Evolutionary conservation across 2,797 vertebrate species (phyloP).

Genomic region (Eidolon dupreanum): DNA sequence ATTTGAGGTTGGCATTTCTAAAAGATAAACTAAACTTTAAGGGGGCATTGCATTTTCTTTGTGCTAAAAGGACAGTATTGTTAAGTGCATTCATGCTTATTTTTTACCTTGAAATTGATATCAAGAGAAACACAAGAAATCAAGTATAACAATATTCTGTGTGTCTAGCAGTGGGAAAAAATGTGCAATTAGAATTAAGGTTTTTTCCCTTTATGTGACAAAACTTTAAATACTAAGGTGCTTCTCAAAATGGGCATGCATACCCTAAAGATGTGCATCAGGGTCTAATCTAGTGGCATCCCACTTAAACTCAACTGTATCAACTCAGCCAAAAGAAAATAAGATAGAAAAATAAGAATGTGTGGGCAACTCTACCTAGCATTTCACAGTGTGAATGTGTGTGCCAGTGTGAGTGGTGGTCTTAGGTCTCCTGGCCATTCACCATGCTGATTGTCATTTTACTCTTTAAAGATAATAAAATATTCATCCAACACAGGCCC

Average conservation of each 20-base stretch:
- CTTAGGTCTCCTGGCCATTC: background rate
- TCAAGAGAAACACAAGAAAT: background rate
- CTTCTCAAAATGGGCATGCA: background rate
- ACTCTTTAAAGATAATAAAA: background rate
- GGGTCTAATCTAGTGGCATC: background rate
- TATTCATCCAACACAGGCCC: background rate
- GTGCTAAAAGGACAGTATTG: background rate
- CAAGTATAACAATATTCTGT: background rate
- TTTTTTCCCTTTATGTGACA: background rate
- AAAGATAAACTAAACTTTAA: constrained; percentile 27
- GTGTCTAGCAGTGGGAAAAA: background rate
- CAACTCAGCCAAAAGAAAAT: background rate
- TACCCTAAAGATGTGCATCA: background rate
- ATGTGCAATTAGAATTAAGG: background rate
- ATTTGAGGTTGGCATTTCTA: constrained; percentile 12
- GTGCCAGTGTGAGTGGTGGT: background rate
- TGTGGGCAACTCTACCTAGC: background rate
- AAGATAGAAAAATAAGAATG: background rate
- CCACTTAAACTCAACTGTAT: background rate
- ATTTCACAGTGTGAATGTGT: background rate
- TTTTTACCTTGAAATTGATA: constrained; percentile 27
- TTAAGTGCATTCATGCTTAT: background rate
- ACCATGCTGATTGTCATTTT: background rate
- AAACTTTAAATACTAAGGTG: background rate
- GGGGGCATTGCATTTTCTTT: background rate